A percentile compares a stretch with the other conserved stretches of the same genome.
Evolutionary conservation across 2,797 vertebrate genomes (phyloP).

Genomic region (Pyrrhura leucotis): DNA sequence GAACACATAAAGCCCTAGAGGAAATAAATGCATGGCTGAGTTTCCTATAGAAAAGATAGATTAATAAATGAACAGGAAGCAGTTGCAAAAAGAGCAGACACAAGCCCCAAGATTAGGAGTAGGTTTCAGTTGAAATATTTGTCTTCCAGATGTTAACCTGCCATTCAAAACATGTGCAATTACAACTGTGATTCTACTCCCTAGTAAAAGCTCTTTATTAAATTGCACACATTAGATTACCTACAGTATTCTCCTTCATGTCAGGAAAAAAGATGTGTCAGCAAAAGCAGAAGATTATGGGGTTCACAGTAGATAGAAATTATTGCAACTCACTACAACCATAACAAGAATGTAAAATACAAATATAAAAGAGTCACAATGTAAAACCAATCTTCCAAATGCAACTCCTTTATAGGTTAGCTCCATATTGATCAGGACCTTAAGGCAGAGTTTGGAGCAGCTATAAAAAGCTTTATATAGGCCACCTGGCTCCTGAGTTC

Average conservation of each 20-base stretch:
- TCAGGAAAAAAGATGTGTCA: background rate
- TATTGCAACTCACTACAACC: background rate
- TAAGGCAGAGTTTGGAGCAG: background rate
- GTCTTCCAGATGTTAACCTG: conserved; percentile 7
- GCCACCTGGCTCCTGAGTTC: background rate
- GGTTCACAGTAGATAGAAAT: background rate
- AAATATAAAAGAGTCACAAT: background rate
- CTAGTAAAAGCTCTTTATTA: background rate
- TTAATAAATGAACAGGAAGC: conserved; percentile 13
- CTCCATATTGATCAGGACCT: background rate
- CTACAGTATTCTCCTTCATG: background rate
- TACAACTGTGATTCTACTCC: background rate
- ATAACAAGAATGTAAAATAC: background rate
- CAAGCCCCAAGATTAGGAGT: background rate
- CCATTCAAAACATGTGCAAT: background rate
- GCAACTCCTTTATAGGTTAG: background rate
- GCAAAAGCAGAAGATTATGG: background rate
- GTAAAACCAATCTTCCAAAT: background rate
- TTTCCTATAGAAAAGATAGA: background rate
- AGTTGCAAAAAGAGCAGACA: background rate
- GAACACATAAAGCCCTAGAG: background rate
- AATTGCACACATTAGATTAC: background rate
- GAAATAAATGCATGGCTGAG: background rate
- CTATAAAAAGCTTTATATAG: background rate
- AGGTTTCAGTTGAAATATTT: background rate